Evolutionary conservation across 2,888 invertebrate species (phyloP).

Genomic region (Zygothrica quintamaculata): DNA sequence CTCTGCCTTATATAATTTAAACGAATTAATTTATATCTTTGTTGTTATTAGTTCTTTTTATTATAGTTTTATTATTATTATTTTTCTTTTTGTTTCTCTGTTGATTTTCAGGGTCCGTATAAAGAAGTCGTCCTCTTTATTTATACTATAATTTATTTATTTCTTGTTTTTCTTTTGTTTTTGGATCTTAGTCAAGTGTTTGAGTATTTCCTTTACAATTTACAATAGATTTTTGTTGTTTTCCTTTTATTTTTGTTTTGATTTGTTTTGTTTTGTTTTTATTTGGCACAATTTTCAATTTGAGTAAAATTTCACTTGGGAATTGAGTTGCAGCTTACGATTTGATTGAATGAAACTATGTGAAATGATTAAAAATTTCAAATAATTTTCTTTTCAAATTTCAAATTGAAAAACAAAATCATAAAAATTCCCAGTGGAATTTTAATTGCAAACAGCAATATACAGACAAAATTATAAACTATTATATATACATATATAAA

Average conservation of each 20-base stretch:
- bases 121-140: conserved; percentile 32
- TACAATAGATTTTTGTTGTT: conserved; percentile 1
- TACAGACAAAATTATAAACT: no score
- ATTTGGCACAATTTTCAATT: conserved; percentile 73
- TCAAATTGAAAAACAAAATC: not conserved
- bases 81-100: not conserved
- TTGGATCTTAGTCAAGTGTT: conserved; percentile 18
- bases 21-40: conserved; percentile 17
- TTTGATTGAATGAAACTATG: conserved; percentile 35
- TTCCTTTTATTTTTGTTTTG: conserved; percentile 11
- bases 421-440: conserved; percentile 2
- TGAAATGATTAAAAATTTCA: not conserved
- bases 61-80: conserved; percentile 27
- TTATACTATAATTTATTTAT: no score
- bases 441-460: no score
- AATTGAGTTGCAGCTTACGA: conserved; percentile 34
- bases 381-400: conserved; percentile 9
- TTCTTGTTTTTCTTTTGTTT: conserved; percentile 20
- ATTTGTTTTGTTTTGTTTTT: no score
- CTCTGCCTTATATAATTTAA: conserved; percentile 26
- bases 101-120: no score
- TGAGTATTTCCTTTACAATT: conserved; percentile 42
- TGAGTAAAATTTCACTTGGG: conserved; percentile 28
- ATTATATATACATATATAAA: no score
- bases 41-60: conserved; percentile 7